Evolutionary conservation across 2,113 vertebrate species (phyloP), one percentile per base, ranked within the genome.

Genomic region (Leucopsar rothschildi): DNA sequence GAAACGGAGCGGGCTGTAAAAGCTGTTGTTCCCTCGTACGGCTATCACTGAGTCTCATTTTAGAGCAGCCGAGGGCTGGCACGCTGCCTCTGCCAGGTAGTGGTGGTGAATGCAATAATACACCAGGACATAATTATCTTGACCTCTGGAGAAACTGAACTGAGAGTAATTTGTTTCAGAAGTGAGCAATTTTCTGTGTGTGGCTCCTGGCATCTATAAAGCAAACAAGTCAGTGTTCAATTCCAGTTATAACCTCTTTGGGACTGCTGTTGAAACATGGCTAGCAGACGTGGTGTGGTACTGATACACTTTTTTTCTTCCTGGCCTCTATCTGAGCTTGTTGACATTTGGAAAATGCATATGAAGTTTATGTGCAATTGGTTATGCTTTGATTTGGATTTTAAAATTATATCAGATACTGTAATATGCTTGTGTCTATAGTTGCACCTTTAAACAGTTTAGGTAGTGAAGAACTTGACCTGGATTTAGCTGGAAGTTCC

Each of bases 191-290:
- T 94, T 94, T 91, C 79, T 56, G 52, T 73, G 64, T 84, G 91
- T 96, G 91, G 82, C 60, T 90, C 39, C 76, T 94, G 90, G 82
- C 92, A 44, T 91, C 73, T 69, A 33, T 80, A 92, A 92, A 91
- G 85, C 82, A 87, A 93, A 88, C 55, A 93, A 87, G 82, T 40
- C 87, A 80, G 56, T 88, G 90, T 79, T 95, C 57, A 77, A 10
- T 56, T 70, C 16, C 18, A 8, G 40, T 91, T 95, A 82, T 3
- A 86, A 61, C 76, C 64, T 68, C 44, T 88, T 27, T 61, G 89
- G 69, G 91, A 52, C 44, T 75, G 53, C 60, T 79, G 64, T 78
- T 91, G 69, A 84, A 95, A 87, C 49, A 15, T 35, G 76, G 64
- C 47, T 88, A 44, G 84, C 87, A 91, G 77, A 47, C 1, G 0